Conservation (phyloP, 2,113 vertebrate genomes). For the Laticauda colubrina region DNA sequence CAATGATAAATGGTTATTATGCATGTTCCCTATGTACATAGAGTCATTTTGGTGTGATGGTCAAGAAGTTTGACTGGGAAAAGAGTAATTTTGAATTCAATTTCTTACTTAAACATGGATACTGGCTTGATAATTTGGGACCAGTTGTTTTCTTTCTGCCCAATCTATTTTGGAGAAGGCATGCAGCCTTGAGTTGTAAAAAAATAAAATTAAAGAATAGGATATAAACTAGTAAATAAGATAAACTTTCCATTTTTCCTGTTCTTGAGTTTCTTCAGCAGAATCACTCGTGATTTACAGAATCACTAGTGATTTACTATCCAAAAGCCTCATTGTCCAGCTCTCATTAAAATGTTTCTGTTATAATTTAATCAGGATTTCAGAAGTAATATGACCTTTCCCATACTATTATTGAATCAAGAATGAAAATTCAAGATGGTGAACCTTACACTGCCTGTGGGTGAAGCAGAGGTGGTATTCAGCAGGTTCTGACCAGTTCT, state of each 20-base stretch:
- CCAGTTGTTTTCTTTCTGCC: not conserved
- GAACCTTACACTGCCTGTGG: not conserved
- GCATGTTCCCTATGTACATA: not conserved
- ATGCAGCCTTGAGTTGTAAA: not conserved
- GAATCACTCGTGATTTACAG: not conserved
- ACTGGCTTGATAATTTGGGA: not conserved
- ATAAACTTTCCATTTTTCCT: not conserved
- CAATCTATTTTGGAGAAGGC: not conserved
- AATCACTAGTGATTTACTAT: not conserved
- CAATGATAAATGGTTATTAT: not conserved
- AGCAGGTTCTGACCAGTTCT: no score
- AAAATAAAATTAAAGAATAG: not conserved
- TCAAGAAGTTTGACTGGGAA: not conserved
- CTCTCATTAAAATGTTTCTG: not conserved
- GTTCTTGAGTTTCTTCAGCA: not conserved
- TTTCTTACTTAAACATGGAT: not conserved
- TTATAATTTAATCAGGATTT: not conserved
- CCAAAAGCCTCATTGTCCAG: not conserved
- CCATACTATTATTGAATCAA: not conserved
- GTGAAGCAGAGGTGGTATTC: no score
- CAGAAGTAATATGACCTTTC: not conserved
- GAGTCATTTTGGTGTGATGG: not conserved
- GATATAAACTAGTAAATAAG: not conserved
- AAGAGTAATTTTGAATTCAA: not conserved
- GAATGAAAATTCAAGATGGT: not conserved